phyloP scores from a whole-genome alignment of 2,888 invertebrate genomes.

The Eugnorisma glareosa region DNA sequence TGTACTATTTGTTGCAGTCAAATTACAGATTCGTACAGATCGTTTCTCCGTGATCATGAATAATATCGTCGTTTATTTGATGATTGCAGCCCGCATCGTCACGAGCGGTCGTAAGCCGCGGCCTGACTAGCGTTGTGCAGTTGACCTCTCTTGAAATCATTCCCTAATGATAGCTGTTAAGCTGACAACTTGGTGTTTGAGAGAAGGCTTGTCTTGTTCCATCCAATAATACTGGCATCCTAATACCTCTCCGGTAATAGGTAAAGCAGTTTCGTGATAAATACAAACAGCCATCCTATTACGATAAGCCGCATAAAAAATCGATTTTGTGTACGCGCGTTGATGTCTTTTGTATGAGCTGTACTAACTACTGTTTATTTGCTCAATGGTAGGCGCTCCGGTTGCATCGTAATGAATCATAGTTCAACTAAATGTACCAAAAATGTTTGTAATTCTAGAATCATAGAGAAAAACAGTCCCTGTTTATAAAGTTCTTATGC shows the following conservation, averaged over 20 bases:
- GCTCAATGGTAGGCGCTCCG: neutral
- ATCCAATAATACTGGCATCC: no score
- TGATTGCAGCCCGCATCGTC: neutral
- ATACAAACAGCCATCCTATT: neutral
- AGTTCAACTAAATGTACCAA: neutral
- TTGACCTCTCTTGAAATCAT: neutral
- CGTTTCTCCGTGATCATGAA: conserved; percentile 8
- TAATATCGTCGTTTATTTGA: neutral
- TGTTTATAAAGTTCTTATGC: neutral
- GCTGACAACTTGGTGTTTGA: neutral
- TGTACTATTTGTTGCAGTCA: neutral
- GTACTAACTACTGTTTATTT: neutral
- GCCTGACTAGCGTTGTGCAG: neutral
- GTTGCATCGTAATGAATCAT: neutral
- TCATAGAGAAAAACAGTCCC: neutral
- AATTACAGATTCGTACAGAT: neutral
- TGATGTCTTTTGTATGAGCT: conserved; percentile 75
- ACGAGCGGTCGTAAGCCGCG: neutral
- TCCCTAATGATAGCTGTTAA: neutral
- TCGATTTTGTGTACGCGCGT: conserved; percentile 65
- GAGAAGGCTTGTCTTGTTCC: neutral
- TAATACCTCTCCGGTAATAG: neutral
- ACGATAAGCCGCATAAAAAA: neutral
- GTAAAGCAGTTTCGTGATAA: neutral
- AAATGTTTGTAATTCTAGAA: neutral